Evolutionary conservation across 64 coral and sea anemone genomes (phyloP).

Genomic region (Catalaphyllia jardinei): DNA sequence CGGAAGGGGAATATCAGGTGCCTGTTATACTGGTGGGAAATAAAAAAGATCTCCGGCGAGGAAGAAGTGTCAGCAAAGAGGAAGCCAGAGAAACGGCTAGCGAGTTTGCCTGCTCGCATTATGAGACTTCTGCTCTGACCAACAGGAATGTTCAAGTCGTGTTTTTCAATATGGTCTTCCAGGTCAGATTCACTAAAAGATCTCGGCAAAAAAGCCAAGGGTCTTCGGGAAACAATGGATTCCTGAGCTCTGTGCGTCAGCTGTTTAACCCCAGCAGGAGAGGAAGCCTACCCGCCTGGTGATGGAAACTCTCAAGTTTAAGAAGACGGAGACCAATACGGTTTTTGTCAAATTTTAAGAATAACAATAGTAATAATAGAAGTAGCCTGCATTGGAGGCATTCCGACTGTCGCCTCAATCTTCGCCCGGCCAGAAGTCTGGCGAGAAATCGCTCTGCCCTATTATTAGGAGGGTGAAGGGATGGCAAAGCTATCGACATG

Average conservation of each 20-base stretch:
- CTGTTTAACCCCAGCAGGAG: conserved; percentile 58
- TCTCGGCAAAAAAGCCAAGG: conserved; percentile 26
- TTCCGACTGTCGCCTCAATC: no score
- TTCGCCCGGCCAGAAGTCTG: no score
- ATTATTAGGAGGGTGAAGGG: no score
- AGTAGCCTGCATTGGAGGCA: no score
- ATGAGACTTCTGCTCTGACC: conserved; percentile 82
- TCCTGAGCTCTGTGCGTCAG: conserved; percentile 81
- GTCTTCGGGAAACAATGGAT: conserved; percentile 66
- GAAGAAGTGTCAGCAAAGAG: conserved; percentile 72
- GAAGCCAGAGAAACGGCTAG: conserved; percentile 77
- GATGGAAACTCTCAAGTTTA: neutral
- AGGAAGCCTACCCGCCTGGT: conserved; percentile 56
- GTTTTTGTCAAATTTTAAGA: neutral
- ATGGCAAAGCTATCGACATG: no score
- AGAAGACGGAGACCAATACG: no score
- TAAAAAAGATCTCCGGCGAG: conserved; percentile 77
- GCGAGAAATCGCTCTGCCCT: no score
- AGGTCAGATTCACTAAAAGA: conserved; percentile 76
- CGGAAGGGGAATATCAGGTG: conserved; percentile 64
- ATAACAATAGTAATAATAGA: neutral
- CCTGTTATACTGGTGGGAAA: conserved; percentile 86
- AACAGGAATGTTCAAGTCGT: conserved; percentile 87
- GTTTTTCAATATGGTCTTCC: conserved; percentile 92
- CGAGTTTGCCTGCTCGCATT: conserved; percentile 88